phyloP scores from a whole-genome alignment of 2,113 vertebrate genomes.

The Nestor notabilis region DNA sequence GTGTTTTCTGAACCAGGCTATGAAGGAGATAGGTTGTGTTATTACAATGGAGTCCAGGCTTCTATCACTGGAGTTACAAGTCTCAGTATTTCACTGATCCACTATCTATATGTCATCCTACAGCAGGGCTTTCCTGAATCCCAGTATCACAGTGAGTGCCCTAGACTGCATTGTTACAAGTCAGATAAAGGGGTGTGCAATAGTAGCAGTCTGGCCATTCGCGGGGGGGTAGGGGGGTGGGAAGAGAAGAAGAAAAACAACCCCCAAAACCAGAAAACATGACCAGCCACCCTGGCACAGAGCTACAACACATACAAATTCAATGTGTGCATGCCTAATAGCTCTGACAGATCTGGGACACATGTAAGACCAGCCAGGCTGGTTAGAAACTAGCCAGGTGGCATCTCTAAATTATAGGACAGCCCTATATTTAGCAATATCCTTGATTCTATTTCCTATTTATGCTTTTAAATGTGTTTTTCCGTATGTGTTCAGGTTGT shows the following conservation, averaged over 20 bases:
- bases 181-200: background rate
- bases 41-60: background rate
- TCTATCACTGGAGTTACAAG: background rate
- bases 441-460: background rate
- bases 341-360: background rate
- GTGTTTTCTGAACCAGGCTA: background rate
- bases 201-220: background rate
- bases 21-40: background rate
- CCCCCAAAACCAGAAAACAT: background rate
- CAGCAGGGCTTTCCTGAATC: background rate
- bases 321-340: background rate
- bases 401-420: background rate
- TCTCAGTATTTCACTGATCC: background rate
- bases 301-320: background rate
- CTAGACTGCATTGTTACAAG: background rate
- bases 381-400: background rate
- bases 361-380: background rate
- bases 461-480: background rate
- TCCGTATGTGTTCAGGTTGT: background rate
- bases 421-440: background rate
- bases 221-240: background rate
- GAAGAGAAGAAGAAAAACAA: rapidly evolving
- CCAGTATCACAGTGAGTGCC: rapidly evolving
- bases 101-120: background rate
- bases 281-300: background rate